phyloP scores from a whole-genome alignment of 2,113 vertebrate genomes.

The Calyptommatus sinebrachiatus region DNA sequence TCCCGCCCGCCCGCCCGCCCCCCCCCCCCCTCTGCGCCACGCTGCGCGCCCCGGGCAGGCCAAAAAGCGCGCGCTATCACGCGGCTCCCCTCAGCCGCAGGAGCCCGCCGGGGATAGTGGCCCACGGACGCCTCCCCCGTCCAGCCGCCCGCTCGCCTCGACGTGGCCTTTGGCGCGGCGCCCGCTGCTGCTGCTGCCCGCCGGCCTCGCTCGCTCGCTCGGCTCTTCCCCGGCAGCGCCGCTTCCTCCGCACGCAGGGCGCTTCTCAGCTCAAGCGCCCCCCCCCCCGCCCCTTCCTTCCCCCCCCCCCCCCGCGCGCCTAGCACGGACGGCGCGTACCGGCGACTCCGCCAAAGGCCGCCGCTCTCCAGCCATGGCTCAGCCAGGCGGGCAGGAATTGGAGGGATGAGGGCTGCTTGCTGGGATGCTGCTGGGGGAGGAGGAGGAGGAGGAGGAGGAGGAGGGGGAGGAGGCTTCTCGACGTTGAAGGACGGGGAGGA shows the following conservation, averaged over 20 bases:
- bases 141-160: constrained; percentile 17
- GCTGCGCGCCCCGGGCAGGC: neutral
- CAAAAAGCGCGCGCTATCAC: constrained; percentile 16
- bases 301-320: constrained; percentile 29
- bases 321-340: constrained; percentile 5
- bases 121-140: constrained; percentile 34
- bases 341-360: constrained; percentile 67
- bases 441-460: no score
- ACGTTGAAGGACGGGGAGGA: neutral
- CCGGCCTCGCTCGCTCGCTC: constrained; percentile 46
- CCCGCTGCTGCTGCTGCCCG: constrained; percentile 12
- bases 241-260: constrained; percentile 45
- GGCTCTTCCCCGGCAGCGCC: constrained; percentile 46
- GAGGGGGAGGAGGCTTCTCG: neutral
- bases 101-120: neutral
- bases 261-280: constrained; percentile 11
- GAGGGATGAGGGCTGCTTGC: constrained; percentile 64
- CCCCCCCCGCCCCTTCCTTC: constrained; percentile 23
- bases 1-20: neutral
- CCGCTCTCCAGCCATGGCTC: constrained; percentile 51
- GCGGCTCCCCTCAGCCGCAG: neutral
- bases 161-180: constrained; percentile 26
- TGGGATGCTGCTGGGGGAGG: constrained; percentile 11
- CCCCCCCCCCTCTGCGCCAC: neutral
- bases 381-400: constrained; percentile 60